Evolutionary conservation across 64 coral and sea anemone genomes (phyloP), one percentile per base, ranked within the genome.

Genomic region (Montipora sp.): DNA sequence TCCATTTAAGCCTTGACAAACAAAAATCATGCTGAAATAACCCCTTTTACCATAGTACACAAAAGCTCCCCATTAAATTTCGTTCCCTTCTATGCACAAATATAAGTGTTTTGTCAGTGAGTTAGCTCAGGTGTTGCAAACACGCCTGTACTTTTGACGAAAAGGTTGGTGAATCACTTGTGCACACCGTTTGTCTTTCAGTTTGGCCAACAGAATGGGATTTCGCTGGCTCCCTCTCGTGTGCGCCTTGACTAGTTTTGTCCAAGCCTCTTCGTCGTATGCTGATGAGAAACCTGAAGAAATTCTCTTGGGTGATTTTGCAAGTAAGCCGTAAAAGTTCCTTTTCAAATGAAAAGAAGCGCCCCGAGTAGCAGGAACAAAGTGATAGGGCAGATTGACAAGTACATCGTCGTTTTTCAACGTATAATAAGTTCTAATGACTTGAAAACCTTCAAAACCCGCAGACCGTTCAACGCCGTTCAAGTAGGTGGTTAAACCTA

Each of bases 191-290:
- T 85, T 85, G 45, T 48, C 9, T 85, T 85, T 67, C 65, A 85
- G 82, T 71, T 71, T 72, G 61, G 65, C 82, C 22, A 16, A 63
- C 82, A 85, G 65, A 85, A 85, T 85, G 82, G 63, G 16, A 72
- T 45, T 85, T 85, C 47, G 82, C 82, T 85, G 61, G 82, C 65
- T 85, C 19, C 16, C 61, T 50, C 7, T 85, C 45, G 8, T 50
- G 61, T 70, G 63, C 46, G 65, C 65, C 11, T 72, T 67, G 44
- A 46, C 47, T 7, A 43, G 70, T 70, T n/a, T 85, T 7, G 63
- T 68, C 2, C 63, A 85, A 72, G 9, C 11, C 21, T 71, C 82
- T 49, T 45, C 71, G 16, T 70, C 82, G 43, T 49, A 71, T 69
- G 18, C 82, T 48, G 65, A 85, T 7, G 82, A 71, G 13, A 47